A percentile compares a stretch with the other conserved stretches of the same genome.
Conservation (phyloP, 2,113 vertebrate genomes). For the Sapajus apella region DNA sequence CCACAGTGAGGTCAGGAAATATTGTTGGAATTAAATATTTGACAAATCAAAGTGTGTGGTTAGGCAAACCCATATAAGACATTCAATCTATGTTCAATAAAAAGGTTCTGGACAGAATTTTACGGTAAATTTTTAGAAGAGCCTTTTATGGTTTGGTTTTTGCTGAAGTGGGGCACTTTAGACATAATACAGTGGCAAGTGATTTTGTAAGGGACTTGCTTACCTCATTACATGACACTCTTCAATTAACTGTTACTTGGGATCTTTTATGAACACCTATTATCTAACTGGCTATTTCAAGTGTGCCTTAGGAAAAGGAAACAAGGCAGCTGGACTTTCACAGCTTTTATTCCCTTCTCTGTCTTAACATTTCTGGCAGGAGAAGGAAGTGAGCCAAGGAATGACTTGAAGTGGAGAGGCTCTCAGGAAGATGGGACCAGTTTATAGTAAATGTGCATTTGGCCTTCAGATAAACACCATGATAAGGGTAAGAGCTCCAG, state of each 20-base stretch:
- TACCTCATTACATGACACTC: background rate
- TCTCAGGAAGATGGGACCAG: background rate
- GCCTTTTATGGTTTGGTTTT: background rate
- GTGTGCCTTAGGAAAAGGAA: background rate
- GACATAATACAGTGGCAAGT: background rate
- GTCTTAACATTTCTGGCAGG: constrained; percentile 33
- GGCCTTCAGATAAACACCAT: background rate
- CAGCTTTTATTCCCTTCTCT: background rate
- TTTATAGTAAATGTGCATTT: background rate
- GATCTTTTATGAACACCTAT: background rate
- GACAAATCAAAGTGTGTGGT: background rate
- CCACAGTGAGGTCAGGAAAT: background rate
- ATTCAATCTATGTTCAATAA: background rate
- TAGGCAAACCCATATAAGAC: background rate
- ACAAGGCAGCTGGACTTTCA: background rate
- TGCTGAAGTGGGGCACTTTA: background rate
- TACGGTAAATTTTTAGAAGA: background rate
- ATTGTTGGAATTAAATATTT: background rate
- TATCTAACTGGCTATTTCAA: background rate
- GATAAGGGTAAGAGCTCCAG: background rate
- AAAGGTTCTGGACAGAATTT: background rate
- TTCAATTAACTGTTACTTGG: background rate
- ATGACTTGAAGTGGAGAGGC: background rate
- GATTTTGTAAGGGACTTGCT: constrained; percentile 1
- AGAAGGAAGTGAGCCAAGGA: constrained; percentile 34